Evolutionary conservation across 2,797 vertebrate species (phyloP), one percentile per base, ranked within the genome.

Genomic region (Anisognathus igniventris): DNA sequence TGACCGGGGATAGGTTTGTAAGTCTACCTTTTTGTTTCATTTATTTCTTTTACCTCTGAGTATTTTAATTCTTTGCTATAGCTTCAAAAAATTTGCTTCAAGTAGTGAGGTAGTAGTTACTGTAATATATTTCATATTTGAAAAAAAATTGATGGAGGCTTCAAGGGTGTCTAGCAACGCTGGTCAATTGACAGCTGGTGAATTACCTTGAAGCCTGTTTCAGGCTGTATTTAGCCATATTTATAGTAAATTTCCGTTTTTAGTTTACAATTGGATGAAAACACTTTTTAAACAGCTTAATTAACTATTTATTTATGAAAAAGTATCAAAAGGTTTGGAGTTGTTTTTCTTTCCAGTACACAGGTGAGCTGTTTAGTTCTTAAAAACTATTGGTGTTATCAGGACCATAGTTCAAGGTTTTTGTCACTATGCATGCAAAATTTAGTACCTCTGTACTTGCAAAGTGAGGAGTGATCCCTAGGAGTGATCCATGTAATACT

Each of bases 291-390:
- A 94, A 53, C n/a, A 80, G 42, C 5, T 62, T 16, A 7, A 37
- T 67, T 8, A 74, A 53, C 15, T 67, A 42, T 72, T 80, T 61
- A 5, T 42, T 66, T 61, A 74, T 27, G 4, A 62, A 68, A 86
- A 53, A 4, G 40, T 21, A 2, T 71, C 7, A 23, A 57, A 44
- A 25, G 0, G 3, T 53, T 71, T 58, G 9, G 3, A 6, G 1
- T 4, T 14, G 39, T 31, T 82, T 74, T 67, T 3, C 6, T 88
- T 84, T 75, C 62, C 19, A 81, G 7, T 70, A 70, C 16, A 58
- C 9, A 51, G 10, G 5, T 81, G 27, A 75, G 28, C 25, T 54
- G 8, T 24, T 70, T 56, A 47, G 15, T 17, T 77, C 39, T 44
- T 70, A 56, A 76, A 92, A 89, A 7, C 10, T 62, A 20, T 45